Base-by-base conservation (phyloP, 1,140 invertebrate species). In the Monomorium pharaonis region DNA sequence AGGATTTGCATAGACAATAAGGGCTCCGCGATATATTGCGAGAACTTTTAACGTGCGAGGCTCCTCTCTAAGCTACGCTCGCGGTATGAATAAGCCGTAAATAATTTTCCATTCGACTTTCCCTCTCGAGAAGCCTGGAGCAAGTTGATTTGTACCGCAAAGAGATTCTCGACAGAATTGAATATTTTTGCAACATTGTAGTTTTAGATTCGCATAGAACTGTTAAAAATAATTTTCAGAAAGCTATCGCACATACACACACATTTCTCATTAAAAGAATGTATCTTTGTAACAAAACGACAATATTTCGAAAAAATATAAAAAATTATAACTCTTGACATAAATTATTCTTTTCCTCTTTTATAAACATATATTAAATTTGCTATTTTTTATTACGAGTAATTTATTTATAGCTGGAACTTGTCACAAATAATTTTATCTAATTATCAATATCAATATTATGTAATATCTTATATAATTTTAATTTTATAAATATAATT, bases 1-100 rank as follows among this genome's bases (percentile, higher is more conserved):
- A 91, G 91, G 92, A 93, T 93, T 93, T 93, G 92, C 92, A 93
- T 93, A 90, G 88, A 90, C 90, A 93, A 93, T 92, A 91, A 92
- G 89, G 77, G 62, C 62, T 67, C 16, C 70, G 84, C 89, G 86
- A 92, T 93, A 91, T 93, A 93, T 92, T 89, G 88, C 89, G 80
- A 84, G 91, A 93, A 93, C 89, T 93, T 93, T 93, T 92, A 93
- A 92, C 86, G 87, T 84, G 81, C 56, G 42, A 87, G 80, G 72
- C 72, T 51, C 81, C 49, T 81, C 56, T 63, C 47, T 85, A 63
- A 60, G 60, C 78, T 69, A 33, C 37, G 44, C 65, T 76, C 51
- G 30, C 42, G 88, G 81, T 88, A 92, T 90, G 91, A 91, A 92
- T 92, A 89, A 93, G 91, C 85, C 89, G 86, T 93, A 93, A 93